These are phyloP conservation scores for Percopsis omiscomaycus DNA, from an alignment of 2,797 vertebrate species.

Conservation along the genomic window DNA sequence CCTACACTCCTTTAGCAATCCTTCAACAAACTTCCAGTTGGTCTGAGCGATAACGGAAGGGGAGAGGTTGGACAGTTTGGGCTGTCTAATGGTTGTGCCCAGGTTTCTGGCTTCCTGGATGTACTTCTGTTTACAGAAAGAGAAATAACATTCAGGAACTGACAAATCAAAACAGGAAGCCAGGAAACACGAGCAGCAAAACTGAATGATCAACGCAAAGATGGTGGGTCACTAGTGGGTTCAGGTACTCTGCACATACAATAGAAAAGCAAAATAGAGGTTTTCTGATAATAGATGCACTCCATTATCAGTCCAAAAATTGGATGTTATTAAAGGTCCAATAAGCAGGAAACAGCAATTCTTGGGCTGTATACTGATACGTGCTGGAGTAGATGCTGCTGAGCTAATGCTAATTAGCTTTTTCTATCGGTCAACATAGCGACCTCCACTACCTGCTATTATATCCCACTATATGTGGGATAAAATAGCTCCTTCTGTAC, in stretches of 20 bases:
- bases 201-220: not conserved
- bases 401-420: no score
- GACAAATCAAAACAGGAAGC: not conserved
- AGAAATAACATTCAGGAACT: constrained; percentile 26
- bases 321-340: not conserved
- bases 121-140: constrained; percentile 84
- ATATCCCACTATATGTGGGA: no score
- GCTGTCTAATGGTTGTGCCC: constrained; percentile 94
- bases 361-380: no score
- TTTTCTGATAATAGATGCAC: not conserved
- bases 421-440: no score
- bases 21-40: constrained; percentile 99
- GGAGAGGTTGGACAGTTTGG: constrained; percentile 96
- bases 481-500: no score
- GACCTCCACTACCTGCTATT: no score
- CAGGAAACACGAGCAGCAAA: not conserved
- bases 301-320: no score
- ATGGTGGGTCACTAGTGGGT: constrained; percentile 1
- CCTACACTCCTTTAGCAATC: constrained; percentile 94
- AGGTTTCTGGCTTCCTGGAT: constrained; percentile 97
- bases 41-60: constrained; percentile 98
- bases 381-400: no score
- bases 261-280: not conserved
- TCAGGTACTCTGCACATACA: constrained; percentile 15
- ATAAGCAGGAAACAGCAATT: not conserved